These are phyloP conservation scores for Eupithecia dodoneata DNA, from an alignment of 2,888 invertebrate genomes.

Conservation along the genomic window DNA sequence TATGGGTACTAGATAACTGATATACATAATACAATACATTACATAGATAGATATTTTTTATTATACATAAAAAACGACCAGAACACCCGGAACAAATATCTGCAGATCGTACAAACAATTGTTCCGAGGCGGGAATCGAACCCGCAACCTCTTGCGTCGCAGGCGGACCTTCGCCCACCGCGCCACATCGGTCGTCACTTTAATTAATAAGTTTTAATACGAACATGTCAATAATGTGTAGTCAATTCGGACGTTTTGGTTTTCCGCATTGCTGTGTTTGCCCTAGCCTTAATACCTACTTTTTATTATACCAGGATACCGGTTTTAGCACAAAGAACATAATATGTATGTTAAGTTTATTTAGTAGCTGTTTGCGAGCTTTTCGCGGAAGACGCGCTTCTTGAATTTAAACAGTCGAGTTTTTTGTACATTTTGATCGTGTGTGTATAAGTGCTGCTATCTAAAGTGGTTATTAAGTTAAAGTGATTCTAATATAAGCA, in stretches of 20 bases:
- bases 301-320: neutral
- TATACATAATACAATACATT: too few relatives aligned
- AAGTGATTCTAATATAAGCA: neutral
- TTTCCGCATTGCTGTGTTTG: constrained; percentile 3
- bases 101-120: too few relatives aligned
- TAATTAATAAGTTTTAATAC: too few relatives aligned
- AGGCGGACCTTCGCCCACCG: too few relatives aligned
- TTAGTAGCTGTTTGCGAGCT: neutral
- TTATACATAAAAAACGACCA: too few relatives aligned
- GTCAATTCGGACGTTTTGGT: neutral
- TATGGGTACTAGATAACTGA: too few relatives aligned
- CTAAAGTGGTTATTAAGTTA: neutral
- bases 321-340: constrained; percentile 3
- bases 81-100: too few relatives aligned
- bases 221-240: too few relatives aligned
- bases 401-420: neutral
- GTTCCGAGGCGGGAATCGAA: too few relatives aligned
- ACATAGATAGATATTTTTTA: too few relatives aligned
- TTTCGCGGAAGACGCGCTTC: constrained; percentile 3
- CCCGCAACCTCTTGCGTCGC: too few relatives aligned
- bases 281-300: neutral
- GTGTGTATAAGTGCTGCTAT: neutral
- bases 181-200: too few relatives aligned
- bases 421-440: neutral
- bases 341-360: neutral